phyloP scores from a whole-genome alignment of 2,888 invertebrate species.

The Rotaria magnacalcarata region DNA sequence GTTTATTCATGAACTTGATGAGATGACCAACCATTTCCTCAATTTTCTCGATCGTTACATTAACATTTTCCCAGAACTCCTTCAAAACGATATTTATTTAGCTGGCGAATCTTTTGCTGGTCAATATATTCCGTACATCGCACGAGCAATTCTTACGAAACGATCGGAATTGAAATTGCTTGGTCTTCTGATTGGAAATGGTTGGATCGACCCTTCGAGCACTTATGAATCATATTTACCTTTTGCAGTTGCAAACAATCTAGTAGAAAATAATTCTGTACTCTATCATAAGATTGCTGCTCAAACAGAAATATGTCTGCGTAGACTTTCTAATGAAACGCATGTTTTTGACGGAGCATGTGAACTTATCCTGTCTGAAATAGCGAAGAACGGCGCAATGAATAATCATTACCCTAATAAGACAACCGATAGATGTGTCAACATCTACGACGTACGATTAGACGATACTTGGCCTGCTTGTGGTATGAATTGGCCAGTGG shows the following conservation, averaged over 20 bases:
- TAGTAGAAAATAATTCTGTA: neutral
- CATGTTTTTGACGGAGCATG: neutral
- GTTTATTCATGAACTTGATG: neutral
- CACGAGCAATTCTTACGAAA: neutral
- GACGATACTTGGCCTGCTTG: neutral
- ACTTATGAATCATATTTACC: neutral
- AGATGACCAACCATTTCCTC: neutral
- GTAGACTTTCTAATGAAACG: neutral
- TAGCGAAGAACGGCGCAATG: neutral
- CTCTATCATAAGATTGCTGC: neutral
- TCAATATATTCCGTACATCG: neutral
- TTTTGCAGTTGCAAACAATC: neutral
- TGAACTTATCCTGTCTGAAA: neutral
- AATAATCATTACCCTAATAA: neutral
- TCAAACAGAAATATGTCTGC: neutral
- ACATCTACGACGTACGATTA: neutral
- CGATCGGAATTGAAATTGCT: neutral
- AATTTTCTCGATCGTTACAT: neutral
- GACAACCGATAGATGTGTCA: neutral
- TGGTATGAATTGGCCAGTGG: neutral
- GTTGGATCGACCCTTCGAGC: neutral
- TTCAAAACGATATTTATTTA: neutral
- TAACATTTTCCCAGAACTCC: neutral
- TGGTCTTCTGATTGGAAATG: conserved; percentile 1
- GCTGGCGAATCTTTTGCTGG: neutral